phyloP scores from a whole-genome alignment of 2,888 invertebrate genomes.

The Tuberolachnus salignus region DNA sequence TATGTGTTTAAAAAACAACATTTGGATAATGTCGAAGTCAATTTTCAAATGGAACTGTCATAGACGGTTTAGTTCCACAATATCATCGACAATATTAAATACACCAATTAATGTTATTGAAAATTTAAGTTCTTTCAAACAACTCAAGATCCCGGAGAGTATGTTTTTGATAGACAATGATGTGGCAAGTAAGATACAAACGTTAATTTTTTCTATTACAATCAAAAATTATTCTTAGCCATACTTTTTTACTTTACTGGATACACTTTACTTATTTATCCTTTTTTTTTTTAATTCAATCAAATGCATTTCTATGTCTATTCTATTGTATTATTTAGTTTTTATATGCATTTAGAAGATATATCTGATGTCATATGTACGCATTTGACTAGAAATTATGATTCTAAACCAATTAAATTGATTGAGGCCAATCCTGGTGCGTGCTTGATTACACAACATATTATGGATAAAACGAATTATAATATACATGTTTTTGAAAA shows the following conservation, averaged over 20 bases:
- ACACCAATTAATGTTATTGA: neutral
- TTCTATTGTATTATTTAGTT: conserved; percentile 7
- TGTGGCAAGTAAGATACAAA: conserved; percentile 41
- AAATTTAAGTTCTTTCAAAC: conserved; percentile 8
- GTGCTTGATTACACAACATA: conserved; percentile 34
- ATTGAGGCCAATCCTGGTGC: conserved; percentile 48
- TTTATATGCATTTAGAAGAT: conserved; percentile 21
- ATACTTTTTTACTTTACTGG: too few species aligned
- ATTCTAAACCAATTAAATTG: conserved; percentile 18
- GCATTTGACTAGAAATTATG: conserved; percentile 7
- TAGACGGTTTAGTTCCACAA: conserved; percentile 13
- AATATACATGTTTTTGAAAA: conserved; percentile 38
- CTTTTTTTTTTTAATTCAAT: neutral
- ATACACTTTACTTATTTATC: too few species aligned
- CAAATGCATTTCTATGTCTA: neutral
- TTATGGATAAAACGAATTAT: conserved; percentile 38
- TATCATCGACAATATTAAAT: neutral
- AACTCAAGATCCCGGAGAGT: conserved; percentile 35
- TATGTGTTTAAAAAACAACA: conserved; percentile 22
- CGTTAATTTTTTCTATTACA: neutral
- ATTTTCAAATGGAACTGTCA: conserved; percentile 25
- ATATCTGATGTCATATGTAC: conserved; percentile 13
- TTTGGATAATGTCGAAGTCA: neutral
- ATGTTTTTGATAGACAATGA: conserved; percentile 31
- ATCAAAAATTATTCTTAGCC: neutral